Conservation (phyloP, 2,113 vertebrate genomes). For the Thomomys bottae region DNA sequence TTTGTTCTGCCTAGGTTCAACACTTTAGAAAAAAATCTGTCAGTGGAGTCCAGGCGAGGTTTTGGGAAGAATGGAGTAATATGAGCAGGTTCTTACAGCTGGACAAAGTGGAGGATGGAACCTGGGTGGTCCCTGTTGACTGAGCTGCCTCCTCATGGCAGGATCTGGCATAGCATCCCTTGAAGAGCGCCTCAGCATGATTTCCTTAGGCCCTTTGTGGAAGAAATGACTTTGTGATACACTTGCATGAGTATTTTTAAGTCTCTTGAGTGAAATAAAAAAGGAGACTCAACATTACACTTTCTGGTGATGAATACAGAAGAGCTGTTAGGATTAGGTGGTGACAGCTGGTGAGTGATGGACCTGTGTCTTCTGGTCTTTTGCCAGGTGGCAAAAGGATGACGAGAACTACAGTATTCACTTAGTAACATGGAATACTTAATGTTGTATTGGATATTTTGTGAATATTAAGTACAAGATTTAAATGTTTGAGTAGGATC, state of each 20-base stretch:
- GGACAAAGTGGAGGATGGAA: background rate
- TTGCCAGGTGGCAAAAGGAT: background rate
- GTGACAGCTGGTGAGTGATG: background rate
- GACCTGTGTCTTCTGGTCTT: background rate
- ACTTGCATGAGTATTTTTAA: slow-evolving; percentile 10
- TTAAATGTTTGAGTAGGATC: background rate
- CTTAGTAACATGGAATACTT: background rate
- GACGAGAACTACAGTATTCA: background rate
- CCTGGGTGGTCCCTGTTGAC: background rate
- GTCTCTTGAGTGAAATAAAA: background rate
- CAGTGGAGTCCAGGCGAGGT: background rate
- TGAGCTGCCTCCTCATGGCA: background rate
- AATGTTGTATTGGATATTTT: background rate
- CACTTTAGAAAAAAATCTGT: background rate
- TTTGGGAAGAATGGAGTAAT: background rate
- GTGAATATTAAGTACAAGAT: background rate
- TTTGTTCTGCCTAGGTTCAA: background rate
- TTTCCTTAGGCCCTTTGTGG: background rate
- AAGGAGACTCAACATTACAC: background rate
- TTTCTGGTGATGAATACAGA: background rate
- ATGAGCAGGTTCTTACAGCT: background rate
- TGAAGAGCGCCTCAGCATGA: background rate
- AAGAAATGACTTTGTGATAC: background rate
- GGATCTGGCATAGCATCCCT: background rate
- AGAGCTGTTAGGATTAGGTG: background rate